Conservation (phyloP, 2,113 vertebrate species). For the Protomyctophum bolini region DNA sequence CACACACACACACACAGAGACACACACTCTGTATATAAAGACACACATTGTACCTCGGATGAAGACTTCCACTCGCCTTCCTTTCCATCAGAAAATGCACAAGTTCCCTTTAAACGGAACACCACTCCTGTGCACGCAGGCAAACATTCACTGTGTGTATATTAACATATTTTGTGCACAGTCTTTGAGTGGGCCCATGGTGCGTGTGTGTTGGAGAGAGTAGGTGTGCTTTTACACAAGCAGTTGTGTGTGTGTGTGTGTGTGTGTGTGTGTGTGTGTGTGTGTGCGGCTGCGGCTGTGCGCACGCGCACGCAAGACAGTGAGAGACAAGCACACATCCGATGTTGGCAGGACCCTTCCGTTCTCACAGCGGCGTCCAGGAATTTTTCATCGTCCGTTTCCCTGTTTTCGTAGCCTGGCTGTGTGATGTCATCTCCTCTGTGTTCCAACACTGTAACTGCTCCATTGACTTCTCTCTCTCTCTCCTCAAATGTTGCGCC, state of each 20-base stretch:
- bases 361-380: constrained; percentile 69
- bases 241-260: neutral
- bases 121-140: neutral
- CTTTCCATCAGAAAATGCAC: constrained; percentile 23
- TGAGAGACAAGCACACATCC: constrained; percentile 36
- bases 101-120: constrained; percentile 31
- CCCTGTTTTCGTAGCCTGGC: constrained; percentile 48
- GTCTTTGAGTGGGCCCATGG: neutral
- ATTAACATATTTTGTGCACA: neutral
- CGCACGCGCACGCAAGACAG: neutral
- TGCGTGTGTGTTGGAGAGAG: neutral
- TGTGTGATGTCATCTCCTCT: constrained; percentile 63
- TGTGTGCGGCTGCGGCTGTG: neutral
- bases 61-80: constrained; percentile 19
- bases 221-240: neutral
- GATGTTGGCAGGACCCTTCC: constrained; percentile 56
- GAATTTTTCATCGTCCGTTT: constrained; percentile 57
- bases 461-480: constrained; percentile 21
- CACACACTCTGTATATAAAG: too few relatives aligned
- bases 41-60: too few relatives aligned
- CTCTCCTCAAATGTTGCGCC: constrained; percentile 9
- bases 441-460: constrained; percentile 47
- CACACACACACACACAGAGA: neutral
- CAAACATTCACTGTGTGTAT: neutral
- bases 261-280: neutral